Percentiles rank a stretch among this genome's conserved stretches.
Evolutionary conservation across 2,888 invertebrate genomes (phyloP).

Genomic region (Nycteola revayana): DNA sequence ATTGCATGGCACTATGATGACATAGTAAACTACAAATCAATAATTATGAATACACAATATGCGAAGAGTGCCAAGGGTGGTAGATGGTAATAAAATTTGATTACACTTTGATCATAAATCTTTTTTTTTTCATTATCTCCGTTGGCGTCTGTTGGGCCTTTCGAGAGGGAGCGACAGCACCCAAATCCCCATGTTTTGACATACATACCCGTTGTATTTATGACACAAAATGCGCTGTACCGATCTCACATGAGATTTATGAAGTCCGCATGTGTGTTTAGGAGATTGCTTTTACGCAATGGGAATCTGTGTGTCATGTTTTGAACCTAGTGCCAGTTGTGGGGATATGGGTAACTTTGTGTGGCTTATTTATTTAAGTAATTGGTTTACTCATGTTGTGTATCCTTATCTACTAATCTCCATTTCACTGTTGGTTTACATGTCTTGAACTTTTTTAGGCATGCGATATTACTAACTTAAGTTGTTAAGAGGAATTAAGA

Average conservation of each 20-base stretch:
- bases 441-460: too few relatives aligned
- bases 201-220: slow-evolving; percentile 73
- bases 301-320: slow-evolving; percentile 43
- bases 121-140: slow-evolving; percentile 77
- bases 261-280: slow-evolving; percentile 74
- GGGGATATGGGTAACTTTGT: slow-evolving; percentile 19
- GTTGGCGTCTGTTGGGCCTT: slow-evolving; percentile 53
- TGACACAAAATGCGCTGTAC: slow-evolving; percentile 64
- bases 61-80: slow-evolving; percentile 55
- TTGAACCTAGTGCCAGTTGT: slow-evolving; percentile 38
- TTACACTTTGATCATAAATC: slow-evolving; percentile 79
- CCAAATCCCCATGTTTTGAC: slow-evolving; percentile 79
- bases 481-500: too few relatives aligned
- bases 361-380: neutral
- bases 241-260: slow-evolving; percentile 74
- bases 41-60: slow-evolving; percentile 51
- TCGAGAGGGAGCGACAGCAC: slow-evolving; percentile 54
- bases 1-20: slow-evolving; percentile 16
- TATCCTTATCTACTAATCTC: too few relatives aligned
- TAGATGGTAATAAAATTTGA: slow-evolving; percentile 76
- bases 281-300: slow-evolving; percentile 62
- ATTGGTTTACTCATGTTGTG: too few relatives aligned
- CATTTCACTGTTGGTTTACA: too few relatives aligned
- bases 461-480: too few relatives aligned
- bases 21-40: slow-evolving; percentile 50